Evolutionary conservation across 2,797 vertebrate species (phyloP), one percentile per base, ranked within the genome.

Genomic region (Molossus alvarezi): DNA sequence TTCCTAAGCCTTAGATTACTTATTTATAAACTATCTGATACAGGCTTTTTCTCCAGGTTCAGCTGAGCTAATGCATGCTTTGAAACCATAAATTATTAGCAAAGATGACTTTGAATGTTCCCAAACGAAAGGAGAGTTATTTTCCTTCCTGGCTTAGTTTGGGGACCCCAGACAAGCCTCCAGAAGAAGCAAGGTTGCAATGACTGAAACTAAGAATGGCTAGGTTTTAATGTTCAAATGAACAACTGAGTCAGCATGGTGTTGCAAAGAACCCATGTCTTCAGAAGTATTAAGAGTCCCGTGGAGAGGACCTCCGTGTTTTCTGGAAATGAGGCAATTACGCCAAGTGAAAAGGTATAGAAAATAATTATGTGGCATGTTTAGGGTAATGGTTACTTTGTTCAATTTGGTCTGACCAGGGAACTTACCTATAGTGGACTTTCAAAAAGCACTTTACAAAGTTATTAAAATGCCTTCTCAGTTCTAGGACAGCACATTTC

Each of bases 101-200:
- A 33, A 57, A 76, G 67, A 48, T 67, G 15, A 53, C 20, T 90
- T 76, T 25, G 77, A 73, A 69, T 90, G 48, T 1, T 64, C 23
- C 64, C 14, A 91, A 9, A 2, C 58, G 11, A 91, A 55, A 87
- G 75, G 15, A 80, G n/a, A 76, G 33, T 8, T n/a, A 11, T 37
- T 95, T 90, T 87, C 80, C 77, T 90, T 95, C 85, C 80, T 81
- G 60, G 60, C 21, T 92, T 91, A 64, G 41, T 90, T 72, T 96
- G 82, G 29, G 23, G 58, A 90, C 25, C 45, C 21, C 53, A 41
- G 60, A 53, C 9, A 79, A 84, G 6, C 15, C 4, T 48, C 17
- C 7, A 69, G 48, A 79, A 96, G 45, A 85, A 69, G 37, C 2
- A 33, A 82, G 20, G 2, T 20, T 51, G 62, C 60, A 29, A 14